Percentiles rank a stretch among this genome's conserved stretches.
These are phyloP conservation scores for Turritopsis rubra DNA, from an alignment of 30 jellyfish, hydroid and myxozoan genomes.

Conservation along the genomic window DNA sequence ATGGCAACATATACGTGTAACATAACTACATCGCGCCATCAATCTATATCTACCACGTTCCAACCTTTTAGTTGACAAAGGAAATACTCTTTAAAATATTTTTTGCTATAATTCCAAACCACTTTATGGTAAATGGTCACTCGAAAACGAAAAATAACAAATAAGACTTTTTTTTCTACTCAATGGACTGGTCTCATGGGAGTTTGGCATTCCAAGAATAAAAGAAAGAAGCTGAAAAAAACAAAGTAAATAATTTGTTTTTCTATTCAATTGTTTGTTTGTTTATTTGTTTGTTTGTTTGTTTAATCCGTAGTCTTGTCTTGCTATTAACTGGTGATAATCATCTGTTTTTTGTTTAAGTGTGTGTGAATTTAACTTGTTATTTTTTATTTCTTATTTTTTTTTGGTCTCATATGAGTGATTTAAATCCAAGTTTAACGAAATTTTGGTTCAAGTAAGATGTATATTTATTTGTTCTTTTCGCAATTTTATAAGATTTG, in stretches of 20 bases:
- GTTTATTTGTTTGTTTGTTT: background rate
- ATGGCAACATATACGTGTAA: background rate
- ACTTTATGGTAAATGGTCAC: background rate
- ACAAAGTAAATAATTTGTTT: background rate
- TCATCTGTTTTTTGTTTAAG: background rate
- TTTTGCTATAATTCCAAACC: background rate
- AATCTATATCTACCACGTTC: background rate
- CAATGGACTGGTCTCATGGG: slow-evolving; percentile 36
- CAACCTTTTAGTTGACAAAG: background rate
- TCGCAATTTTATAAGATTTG: too few species aligned
- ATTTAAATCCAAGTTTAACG: too few species aligned
- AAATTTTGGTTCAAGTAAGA: too few species aligned
- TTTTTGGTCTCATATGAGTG: background rate
- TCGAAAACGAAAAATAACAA: background rate
- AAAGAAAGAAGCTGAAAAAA: slow-evolving; percentile 8
- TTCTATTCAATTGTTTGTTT: background rate
- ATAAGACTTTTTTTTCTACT: background rate
- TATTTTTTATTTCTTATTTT: too few species aligned
- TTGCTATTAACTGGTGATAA: background rate
- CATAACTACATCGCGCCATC: background rate
- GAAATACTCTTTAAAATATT: background rate
- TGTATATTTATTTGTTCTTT: too few species aligned
- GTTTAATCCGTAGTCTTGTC: background rate
- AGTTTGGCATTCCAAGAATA: slow-evolving; percentile 28
- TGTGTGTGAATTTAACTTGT: background rate